phyloP scores from a whole-genome alignment of 2,113 vertebrate genomes.

The Cisticola juncidis region DNA sequence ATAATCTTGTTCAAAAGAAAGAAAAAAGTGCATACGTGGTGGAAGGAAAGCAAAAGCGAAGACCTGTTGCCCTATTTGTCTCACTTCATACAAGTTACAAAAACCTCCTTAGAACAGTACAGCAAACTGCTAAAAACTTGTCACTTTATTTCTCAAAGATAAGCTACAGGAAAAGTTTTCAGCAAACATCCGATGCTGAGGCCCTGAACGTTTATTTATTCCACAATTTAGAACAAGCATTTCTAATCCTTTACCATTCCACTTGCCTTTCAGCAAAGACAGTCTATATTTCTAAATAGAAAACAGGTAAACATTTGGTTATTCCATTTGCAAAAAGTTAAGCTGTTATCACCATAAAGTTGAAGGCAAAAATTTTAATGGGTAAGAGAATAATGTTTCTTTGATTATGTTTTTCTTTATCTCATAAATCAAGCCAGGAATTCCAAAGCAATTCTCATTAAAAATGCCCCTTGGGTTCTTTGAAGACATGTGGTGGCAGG shows the following conservation, averaged over 20 bases:
- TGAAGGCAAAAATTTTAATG: not conserved
- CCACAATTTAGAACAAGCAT: not conserved
- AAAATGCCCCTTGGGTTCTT: not conserved
- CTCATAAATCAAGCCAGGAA: conserved; percentile 36
- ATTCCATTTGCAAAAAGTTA: not conserved
- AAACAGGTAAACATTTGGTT: not conserved
- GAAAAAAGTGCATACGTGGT: too few species aligned
- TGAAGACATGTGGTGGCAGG: not conserved
- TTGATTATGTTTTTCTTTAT: not conserved
- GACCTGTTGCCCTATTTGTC: not conserved
- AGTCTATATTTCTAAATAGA: not conserved
- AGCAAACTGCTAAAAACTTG: not conserved
- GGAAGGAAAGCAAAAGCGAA: not conserved
- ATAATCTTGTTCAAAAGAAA: not conserved
- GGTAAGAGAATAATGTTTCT: not conserved
- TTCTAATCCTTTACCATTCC: not conserved
- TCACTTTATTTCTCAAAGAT: not conserved
- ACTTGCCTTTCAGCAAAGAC: not conserved
- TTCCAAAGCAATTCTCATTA: not conserved
- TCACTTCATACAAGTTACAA: not conserved
- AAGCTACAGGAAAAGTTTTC: not conserved
- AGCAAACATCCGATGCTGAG: not conserved
- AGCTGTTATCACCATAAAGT: not conserved
- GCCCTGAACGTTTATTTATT: not conserved
- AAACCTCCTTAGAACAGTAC: not conserved